phyloP scores from a whole-genome alignment of 1,140 invertebrate species.

The Geopemphigus sp. region DNA sequence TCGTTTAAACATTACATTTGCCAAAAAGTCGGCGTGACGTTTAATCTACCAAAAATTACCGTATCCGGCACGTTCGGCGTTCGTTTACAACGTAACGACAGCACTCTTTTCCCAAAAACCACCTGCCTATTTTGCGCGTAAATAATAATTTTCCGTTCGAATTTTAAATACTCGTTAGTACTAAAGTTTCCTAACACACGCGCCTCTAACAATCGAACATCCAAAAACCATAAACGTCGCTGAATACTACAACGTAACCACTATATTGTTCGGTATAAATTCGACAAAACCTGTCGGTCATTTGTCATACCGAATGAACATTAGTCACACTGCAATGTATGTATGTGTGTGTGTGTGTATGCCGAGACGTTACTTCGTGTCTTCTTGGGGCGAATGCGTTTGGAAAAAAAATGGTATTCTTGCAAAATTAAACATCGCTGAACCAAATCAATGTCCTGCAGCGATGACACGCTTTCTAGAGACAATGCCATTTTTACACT shows the following conservation, averaged over 20 bases:
- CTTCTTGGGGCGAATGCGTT: neutral
- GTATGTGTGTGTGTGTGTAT: neutral
- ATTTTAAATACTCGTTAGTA: neutral
- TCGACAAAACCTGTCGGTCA: neutral
- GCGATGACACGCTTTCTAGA: constrained; percentile 46
- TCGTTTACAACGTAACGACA: too few species aligned
- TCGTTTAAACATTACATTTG: too few species aligned
- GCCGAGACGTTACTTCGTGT: too few species aligned
- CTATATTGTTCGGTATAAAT: neutral
- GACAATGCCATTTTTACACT: constrained; percentile 26
- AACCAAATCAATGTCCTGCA: neutral
- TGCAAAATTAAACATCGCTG: neutral
- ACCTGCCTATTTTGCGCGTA: too few species aligned
- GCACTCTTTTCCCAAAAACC: too few species aligned
- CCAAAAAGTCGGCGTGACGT: too few species aligned
- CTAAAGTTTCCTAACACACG: neutral
- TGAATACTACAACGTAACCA: neutral
- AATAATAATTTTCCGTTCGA: neutral
- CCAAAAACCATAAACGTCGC: neutral
- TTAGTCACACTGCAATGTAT: neutral
- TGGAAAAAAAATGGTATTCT: neutral
- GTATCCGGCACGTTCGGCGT: too few species aligned
- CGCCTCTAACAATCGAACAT: neutral
- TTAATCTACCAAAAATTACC: too few species aligned
- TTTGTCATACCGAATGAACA: constrained; percentile 15